Evolutionary conservation across 2,888 invertebrate genomes (phyloP).

Genomic region (Onthophagus sagittarius): DNA sequence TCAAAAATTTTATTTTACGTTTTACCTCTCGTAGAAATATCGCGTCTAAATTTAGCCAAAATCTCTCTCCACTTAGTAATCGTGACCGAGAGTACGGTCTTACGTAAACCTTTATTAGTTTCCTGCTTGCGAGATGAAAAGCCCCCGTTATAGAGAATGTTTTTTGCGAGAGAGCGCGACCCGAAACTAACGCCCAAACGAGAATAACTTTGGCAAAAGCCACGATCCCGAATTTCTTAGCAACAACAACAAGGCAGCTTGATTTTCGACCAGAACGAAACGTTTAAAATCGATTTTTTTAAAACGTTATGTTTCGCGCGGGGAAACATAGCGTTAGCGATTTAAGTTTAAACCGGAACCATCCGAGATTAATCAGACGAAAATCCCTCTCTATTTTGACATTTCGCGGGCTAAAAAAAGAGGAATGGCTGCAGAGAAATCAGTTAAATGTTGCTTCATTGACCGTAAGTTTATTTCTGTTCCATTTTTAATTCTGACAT

Average conservation of each 20-base stretch:
- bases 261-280: too few species aligned
- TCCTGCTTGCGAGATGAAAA: background rate
- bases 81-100: background rate
- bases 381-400: slow-evolving; percentile 57
- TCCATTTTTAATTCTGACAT: too few species aligned
- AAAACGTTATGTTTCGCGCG: slow-evolving; percentile 13
- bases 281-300: background rate
- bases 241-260: background rate
- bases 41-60: slow-evolving; percentile 7
- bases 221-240: background rate
- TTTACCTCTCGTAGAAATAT: slow-evolving; percentile 4
- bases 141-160: background rate
- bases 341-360: slow-evolving; percentile 18
- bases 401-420: slow-evolving; percentile 76
- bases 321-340: slow-evolving; percentile 20
- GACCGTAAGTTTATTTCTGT: slow-evolving; percentile 65
- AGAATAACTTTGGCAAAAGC: slow-evolving; percentile 6
- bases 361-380: slow-evolving; percentile 16
- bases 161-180: background rate
- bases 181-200: slow-evolving; percentile 1
- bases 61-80: background rate
- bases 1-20: background rate
- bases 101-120: background rate
- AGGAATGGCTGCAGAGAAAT: slow-evolving; percentile 69
- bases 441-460: slow-evolving; percentile 70